Conservation (phyloP, 2,113 vertebrate genomes). For the Cynopterus brachyotis region DNA sequence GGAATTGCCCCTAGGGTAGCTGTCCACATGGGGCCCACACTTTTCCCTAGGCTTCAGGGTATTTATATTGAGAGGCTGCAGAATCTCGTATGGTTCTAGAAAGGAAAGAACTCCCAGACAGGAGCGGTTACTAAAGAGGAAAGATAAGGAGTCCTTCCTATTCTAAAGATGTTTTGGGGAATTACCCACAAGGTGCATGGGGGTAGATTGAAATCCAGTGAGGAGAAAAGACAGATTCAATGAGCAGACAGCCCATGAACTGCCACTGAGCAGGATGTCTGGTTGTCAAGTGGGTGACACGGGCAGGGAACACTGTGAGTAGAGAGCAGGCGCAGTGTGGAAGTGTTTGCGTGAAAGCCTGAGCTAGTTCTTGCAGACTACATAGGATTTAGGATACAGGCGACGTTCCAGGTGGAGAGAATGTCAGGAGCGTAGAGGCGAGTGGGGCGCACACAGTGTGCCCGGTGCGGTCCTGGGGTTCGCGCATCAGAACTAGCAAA, state of each 20-base stretch:
- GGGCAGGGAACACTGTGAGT: not conserved
- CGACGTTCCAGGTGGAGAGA: not conserved
- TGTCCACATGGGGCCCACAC: not conserved
- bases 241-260: not conserved
- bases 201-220: not conserved
- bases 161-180: not conserved
- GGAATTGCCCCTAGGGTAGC: not conserved
- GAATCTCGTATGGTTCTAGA: not conserved
- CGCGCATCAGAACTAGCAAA: not conserved
- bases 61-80: not conserved
- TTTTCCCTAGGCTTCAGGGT: not conserved
- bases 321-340: not conserved
- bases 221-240: not conserved
- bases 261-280: not conserved
- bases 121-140: not conserved
- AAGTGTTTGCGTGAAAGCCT: not conserved
- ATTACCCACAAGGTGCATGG: not conserved
- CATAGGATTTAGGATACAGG: not conserved
- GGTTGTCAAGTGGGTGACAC: not conserved
- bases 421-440: not conserved
- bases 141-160: not conserved
- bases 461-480: not conserved
- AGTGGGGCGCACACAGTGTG: not conserved
- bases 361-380: not conserved
- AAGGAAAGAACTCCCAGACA: not conserved